Evolutionary conservation across 2,797 vertebrate genomes (phyloP), one percentile per base, ranked within the genome.

Genomic region (Tadarida brasiliensis): DNA sequence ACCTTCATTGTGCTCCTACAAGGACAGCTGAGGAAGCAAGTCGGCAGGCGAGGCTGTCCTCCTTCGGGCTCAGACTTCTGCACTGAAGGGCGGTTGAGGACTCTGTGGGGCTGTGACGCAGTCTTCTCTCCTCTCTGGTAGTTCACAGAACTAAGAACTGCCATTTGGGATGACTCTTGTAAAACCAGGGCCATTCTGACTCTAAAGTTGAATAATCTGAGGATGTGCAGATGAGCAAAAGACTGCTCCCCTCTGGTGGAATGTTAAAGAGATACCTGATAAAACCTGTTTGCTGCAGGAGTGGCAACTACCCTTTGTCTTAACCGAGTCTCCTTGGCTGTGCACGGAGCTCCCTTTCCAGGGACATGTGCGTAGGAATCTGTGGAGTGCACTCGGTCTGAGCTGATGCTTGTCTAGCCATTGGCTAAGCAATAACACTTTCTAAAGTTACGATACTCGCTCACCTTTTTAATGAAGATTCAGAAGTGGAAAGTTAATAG

Each of bases 151-250:
- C 87, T 30, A 33, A 56, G 35, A 63, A 11, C 26, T 20, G 15
- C 24, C 47, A 6, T 35, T 63, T 80, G 54, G 28, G 54, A 19
- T 85, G 65, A 91, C 33, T 67, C n/a, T 59, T 30, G 4, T 81
- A 92, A 87, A 96, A 74, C 73, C 73, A 61, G 56, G 59, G 17
- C 57, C 54, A 47, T 83, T 93, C 51, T 65, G 57, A 56, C 49
- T n/a, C 20, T 78, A 68, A 94, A 89, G 11, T 28, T 80, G 56
- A 47, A 30, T n/a, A 11, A 44, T 83, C 35, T 81, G 68, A 71
- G 84, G 61, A 83, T 59, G 4, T 19, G 7, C 17, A 33, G 63
- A 24, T 63, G 44, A 67, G 20, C 65, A 54, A 81, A 59, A 56
- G 67, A 77, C 59, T 61, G 61, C 22, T 78, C 74, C 54, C 63